These are phyloP conservation scores for Holothuria glaberrima DNA, from an alignment of 35 echinoderm and acorn worm species.

Conservation along the genomic window DNA sequence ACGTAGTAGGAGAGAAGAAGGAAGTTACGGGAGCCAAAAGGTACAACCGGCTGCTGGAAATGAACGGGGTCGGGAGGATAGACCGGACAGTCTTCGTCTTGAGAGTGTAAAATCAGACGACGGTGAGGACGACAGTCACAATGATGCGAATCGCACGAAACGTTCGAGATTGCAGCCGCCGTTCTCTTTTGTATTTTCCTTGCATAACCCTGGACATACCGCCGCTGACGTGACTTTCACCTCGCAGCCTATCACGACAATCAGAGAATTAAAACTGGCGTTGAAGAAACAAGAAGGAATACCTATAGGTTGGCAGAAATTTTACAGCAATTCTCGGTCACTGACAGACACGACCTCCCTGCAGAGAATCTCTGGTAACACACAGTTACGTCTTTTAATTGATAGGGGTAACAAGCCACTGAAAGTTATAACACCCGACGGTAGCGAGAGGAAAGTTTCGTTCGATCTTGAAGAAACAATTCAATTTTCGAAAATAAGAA, in stretches of 20 bases:
- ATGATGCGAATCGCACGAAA: not conserved
- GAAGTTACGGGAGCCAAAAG: not conserved
- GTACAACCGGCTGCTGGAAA: not conserved
- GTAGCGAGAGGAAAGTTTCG: constrained; percentile 6
- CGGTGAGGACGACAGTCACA: not conserved
- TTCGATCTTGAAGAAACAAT: constrained; percentile 30
- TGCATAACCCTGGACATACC: constrained; percentile 10
- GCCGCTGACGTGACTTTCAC: constrained; percentile 16
- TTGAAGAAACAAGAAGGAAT: constrained; percentile 41
- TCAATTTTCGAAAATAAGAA: constrained; percentile 32
- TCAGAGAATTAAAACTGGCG: constrained; percentile 34
- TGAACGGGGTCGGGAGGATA: not conserved
- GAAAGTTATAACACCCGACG: not conserved
- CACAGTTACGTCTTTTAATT: constrained; percentile 14
- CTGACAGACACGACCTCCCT: constrained; percentile 21
- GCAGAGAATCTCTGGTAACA: not conserved
- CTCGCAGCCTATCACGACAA: constrained; percentile 19
- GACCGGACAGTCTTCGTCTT: constrained; percentile 9
- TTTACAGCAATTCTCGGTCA: constrained; percentile 29
- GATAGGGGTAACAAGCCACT: not conserved
- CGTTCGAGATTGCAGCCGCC: not conserved
- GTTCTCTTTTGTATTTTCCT: constrained; percentile 2
- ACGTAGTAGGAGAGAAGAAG: not conserved
- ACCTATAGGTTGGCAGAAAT: constrained; percentile 35
- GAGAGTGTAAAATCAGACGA: constrained; percentile 47